A percentile compares a stretch with the other conserved stretches of the same genome.
Conservation (phyloP, 2,888 invertebrate genomes). For the Sesia bembeciformis region DNA sequence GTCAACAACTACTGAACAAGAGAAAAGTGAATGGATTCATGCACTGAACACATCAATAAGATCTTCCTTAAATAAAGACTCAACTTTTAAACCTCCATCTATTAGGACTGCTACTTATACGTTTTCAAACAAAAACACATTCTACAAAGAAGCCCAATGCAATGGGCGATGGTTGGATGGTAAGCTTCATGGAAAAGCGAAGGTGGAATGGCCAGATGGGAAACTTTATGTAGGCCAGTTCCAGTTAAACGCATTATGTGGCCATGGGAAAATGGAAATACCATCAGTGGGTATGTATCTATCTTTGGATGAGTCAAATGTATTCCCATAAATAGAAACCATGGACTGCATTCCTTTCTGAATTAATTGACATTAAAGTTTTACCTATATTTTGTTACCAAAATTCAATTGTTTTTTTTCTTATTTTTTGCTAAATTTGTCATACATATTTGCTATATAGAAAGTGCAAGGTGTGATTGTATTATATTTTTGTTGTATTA, state of each 20-base stretch:
- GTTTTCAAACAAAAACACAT: conserved; percentile 79
- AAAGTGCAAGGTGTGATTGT: too few species aligned
- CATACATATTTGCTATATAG: too few species aligned
- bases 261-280: conserved; percentile 80
- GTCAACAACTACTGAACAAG: conserved; percentile 77
- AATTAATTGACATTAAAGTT: too few species aligned
- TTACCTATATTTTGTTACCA: too few species aligned
- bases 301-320: neutral
- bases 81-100: conserved; percentile 79
- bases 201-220: conserved; percentile 87
- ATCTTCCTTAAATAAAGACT: conserved; percentile 76
- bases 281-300: conserved; percentile 69
- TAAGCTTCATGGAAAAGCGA: conserved; percentile 88
- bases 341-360: too few species aligned
- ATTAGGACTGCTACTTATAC: conserved; percentile 81
- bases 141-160: conserved; percentile 86
- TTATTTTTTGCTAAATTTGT: too few species aligned
- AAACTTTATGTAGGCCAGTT: conserved; percentile 87
- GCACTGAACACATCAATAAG: conserved; percentile 83
- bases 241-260: conserved; percentile 81
- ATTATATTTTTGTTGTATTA: too few species aligned
- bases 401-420: too few species aligned
- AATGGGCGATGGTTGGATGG: conserved; percentile 88
- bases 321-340: too few species aligned
- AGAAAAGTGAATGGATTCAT: conserved; percentile 87